A percentile compares a stretch with the other conserved stretches of the same genome.
phyloP scores from a whole-genome alignment of 2,113 vertebrate genomes.

The Oncorhynchus gorbuscha region DNA sequence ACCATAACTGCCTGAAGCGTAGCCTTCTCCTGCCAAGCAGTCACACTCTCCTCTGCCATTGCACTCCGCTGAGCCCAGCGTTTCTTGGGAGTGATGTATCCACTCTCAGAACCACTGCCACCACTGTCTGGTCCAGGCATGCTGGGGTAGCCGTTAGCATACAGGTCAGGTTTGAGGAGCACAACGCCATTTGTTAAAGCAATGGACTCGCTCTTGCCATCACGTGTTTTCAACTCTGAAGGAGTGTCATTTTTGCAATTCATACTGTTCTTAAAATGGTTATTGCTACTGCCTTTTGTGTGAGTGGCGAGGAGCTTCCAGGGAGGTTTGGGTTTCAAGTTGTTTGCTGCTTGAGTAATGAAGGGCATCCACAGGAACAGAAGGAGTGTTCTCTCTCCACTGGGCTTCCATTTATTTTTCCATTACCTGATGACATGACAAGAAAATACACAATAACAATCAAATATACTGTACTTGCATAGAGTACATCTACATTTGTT shows the following conservation, averaged over 20 bases:
- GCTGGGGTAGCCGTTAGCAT: slow-evolving; percentile 82
- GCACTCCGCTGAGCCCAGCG: slow-evolving; percentile 80
- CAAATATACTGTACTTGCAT: too few species aligned
- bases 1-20: slow-evolving; percentile 66
- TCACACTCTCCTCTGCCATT: slow-evolving; percentile 81
- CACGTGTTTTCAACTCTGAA: slow-evolving; percentile 72
- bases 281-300: slow-evolving; percentile 79
- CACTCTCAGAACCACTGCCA: slow-evolving; percentile 85
- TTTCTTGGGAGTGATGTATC: slow-evolving; percentile 86
- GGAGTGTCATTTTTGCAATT: slow-evolving; percentile 83
- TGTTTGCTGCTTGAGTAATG: slow-evolving; percentile 33
- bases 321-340: slow-evolving; percentile 38
- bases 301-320: slow-evolving; percentile 27
- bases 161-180: slow-evolving; percentile 64
- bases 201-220: slow-evolving; percentile 73
- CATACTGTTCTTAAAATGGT: slow-evolving; percentile 80
- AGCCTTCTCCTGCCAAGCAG: slow-evolving; percentile 76
- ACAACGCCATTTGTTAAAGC: slow-evolving; percentile 80
- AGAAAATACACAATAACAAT: neutral
- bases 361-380: slow-evolving; percentile 30
- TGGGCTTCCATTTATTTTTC: slow-evolving; percentile 53
- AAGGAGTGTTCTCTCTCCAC: slow-evolving; percentile 45
- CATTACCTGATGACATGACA: slow-evolving; percentile 46
- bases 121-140: slow-evolving; percentile 80
- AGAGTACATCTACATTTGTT: too few species aligned